Base-by-base conservation (phyloP, 2,113 vertebrate species). In the Centrocercus urophasianus region DNA sequence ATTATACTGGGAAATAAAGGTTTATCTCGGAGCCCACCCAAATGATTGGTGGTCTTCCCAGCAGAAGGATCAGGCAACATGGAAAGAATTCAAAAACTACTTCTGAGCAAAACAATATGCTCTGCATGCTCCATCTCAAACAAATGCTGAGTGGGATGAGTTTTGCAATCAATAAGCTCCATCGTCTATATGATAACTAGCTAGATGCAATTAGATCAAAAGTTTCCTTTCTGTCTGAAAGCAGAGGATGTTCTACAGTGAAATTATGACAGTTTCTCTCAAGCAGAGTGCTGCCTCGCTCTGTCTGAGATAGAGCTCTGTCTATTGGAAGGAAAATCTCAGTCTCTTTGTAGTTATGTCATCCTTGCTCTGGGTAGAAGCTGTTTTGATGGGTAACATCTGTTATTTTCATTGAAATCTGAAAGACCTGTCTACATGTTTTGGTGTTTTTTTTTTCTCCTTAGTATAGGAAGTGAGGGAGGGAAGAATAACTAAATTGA, bases 331-430 rank as follows among this genome's bases (percentile, higher is more conserved):
- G 90, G 95, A 95, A 97, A 95, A 92, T 90, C 95, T 95, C 94
- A 91, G 88, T 95, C 96, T 93, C 21, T 69, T 50, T 83, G 88
- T 71, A 80, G 92, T 57, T 3, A 18, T 91, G 76, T 93, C 83
- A 61, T 72, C 73, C 61, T 54, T 13, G 17, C n/a, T 70, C 90
- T 57, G 86, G 73, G 65, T 84, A 42, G 73, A 91, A 95, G 88
- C 24, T 88, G 86, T 87, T 95, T 91, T 91, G 84, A 90, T 93
- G 90, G 71, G 82, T 83, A 89, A 89, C 92, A 93, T 88, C 83
- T 95, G 92, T 90, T 95, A 93, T 96, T 97, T 96, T 91, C 88
- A 90, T 22, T 92, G 91, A 96, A 92, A 95, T 95, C 91, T 54
- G 84, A 76, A 97, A 88, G 56, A 94, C 89, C 85, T 94, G 83